A percentile compares a stretch with the other conserved stretches of the same genome.
Evolutionary conservation across 2,113 vertebrate genomes (phyloP).

Genomic region (Psilopsiagon aymara): DNA sequence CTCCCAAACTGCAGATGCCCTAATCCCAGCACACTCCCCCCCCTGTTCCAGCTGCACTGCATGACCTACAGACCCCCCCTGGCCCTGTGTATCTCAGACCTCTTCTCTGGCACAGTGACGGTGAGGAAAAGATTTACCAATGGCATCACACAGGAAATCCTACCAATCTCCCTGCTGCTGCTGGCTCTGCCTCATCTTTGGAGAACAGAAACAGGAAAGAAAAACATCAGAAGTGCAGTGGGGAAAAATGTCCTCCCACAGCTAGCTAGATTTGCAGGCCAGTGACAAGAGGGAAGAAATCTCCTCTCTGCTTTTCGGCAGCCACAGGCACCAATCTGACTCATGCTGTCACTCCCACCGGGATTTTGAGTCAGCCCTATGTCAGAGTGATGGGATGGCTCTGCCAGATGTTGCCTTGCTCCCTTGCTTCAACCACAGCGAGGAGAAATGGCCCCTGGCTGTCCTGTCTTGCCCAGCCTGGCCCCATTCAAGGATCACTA

Average conservation of each 20-base stretch:
- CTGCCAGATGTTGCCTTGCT: neutral
- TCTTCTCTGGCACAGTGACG: neutral
- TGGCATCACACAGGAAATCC: neutral
- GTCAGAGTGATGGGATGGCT: accelerated
- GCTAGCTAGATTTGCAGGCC: neutral
- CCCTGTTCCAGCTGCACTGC: neutral
- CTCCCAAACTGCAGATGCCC: neutral
- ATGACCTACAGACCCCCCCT: neutral
- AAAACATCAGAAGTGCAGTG: neutral
- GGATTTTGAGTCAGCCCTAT: neutral
- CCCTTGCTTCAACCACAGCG: neutral
- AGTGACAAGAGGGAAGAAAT: neutral
- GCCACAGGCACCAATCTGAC: neutral
- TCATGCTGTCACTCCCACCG: neutral
- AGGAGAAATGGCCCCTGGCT: neutral
- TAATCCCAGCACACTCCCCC: neutral
- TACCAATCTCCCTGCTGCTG: neutral
- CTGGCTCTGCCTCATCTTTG: neutral
- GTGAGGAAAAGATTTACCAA: neutral
- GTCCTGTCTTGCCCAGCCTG: neutral
- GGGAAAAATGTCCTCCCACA: neutral
- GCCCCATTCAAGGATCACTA: neutral
- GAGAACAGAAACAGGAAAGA: neutral
- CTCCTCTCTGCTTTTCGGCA: neutral
- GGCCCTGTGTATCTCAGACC: neutral